Conservation (phyloP, 2,888 invertebrate species). For the Drosophila fungiperda region DNA sequence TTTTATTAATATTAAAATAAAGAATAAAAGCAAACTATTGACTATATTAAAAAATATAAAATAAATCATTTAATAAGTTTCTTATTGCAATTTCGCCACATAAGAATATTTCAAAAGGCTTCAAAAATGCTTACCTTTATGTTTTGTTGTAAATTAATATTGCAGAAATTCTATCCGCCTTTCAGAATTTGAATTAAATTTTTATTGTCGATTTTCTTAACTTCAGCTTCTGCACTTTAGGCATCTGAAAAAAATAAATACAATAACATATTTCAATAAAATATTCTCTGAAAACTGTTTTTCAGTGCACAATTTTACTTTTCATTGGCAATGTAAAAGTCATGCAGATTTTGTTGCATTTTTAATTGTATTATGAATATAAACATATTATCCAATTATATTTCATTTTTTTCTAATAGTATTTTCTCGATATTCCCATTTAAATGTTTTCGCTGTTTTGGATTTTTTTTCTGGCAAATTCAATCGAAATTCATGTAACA, state of each 20-base stretch:
- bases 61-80: background rate
- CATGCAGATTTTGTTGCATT: background rate
- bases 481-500: constrained; percentile 32
- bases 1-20: background rate
- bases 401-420: background rate
- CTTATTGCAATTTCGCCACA: background rate
- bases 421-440: background rate
- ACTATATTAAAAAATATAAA: background rate
- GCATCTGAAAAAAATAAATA: background rate
- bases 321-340: background rate
- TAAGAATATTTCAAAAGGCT: background rate
- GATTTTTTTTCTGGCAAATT: constrained; percentile 42
- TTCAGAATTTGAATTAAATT: background rate
- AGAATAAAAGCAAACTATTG: background rate
- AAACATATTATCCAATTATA: constrained; percentile 28
- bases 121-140: constrained; percentile 15
- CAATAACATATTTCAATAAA: background rate
- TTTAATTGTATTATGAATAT: constrained; percentile 1
- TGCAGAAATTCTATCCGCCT: background rate
- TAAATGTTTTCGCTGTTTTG: constrained; percentile 36
- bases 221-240: background rate
- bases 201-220: background rate
- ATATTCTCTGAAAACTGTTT: background rate
- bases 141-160: background rate
- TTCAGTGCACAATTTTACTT: constrained; percentile 10